Conservation (phyloP, 2,888 invertebrate species). For the Anoplius nigerrimus region DNA sequence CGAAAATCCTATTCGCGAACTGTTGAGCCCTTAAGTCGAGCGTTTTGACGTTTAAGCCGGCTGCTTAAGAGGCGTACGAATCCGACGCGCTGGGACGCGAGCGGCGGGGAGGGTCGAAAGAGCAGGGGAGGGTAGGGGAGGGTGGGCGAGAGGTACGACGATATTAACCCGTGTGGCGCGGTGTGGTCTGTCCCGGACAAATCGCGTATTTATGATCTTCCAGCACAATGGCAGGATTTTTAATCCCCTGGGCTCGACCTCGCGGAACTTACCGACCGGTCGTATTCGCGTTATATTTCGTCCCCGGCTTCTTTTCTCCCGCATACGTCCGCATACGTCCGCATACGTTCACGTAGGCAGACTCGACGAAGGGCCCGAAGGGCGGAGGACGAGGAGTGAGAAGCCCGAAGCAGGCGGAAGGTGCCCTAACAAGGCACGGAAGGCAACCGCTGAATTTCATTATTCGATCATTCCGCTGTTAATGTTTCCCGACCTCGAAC, state of each 20-base stretch:
- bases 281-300: slow-evolving; percentile 63
- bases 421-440: too few relatives aligned
- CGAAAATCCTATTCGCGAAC: slow-evolving; percentile 51
- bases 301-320: slow-evolving; percentile 26
- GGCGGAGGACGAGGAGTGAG: slow-evolving; percentile 2
- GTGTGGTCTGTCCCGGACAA: slow-evolving; percentile 69
- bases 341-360: slow-evolving; percentile 53
- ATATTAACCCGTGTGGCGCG: slow-evolving; percentile 55
- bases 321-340: slow-evolving; percentile 49
- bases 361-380: neutral
- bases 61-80: slow-evolving; percentile 45
- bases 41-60: slow-evolving; percentile 59
- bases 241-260: slow-evolving; percentile 60
- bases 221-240: slow-evolving; percentile 68
- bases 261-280: slow-evolving; percentile 46
- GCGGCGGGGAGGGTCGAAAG: slow-evolving; percentile 25
- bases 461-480: too few relatives aligned
- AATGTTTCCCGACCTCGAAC: too few relatives aligned
- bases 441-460: too few relatives aligned
- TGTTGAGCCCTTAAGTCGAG: slow-evolving; percentile 49
- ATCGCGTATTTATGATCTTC: slow-evolving; percentile 72
- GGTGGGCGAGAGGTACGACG: slow-evolving; percentile 29
- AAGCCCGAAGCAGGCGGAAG: neutral
- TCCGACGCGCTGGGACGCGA: neutral
- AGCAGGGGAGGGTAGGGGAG: slow-evolving; percentile 14